Percentiles rank a stretch among this genome's conserved stretches.
Evolutionary conservation across 2,888 invertebrate genomes (phyloP).

Genomic region (Entomobrya proxima): DNA sequence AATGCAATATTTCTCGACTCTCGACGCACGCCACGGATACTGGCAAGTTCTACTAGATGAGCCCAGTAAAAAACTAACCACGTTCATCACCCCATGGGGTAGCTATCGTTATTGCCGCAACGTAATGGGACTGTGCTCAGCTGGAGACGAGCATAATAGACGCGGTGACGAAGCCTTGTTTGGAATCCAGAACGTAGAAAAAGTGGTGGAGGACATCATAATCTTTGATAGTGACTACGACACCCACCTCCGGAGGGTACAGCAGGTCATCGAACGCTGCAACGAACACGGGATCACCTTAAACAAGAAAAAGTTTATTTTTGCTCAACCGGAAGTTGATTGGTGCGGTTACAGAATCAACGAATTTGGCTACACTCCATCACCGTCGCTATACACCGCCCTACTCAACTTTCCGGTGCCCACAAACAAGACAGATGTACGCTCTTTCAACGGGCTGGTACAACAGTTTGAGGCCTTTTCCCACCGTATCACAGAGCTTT

Average conservation of each 20-base stretch:
- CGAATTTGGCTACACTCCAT: not conserved
- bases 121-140: constrained; percentile 37
- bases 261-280: constrained; percentile 13
- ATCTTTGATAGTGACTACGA: not conserved
- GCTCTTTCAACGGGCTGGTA: constrained; percentile 28
- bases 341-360: constrained; percentile 24
- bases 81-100: constrained; percentile 37
- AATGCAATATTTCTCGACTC: constrained; percentile 3
- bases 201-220: too few relatives aligned
- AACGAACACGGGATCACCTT: constrained; percentile 28
- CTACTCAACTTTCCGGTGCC: constrained; percentile 26
- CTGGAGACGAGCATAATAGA: constrained; percentile 46
- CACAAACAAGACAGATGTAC: constrained; percentile 16
- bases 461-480: constrained; percentile 38
- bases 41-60: constrained; percentile 41
- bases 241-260: not conserved
- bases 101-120: constrained; percentile 5
- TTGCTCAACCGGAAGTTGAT: constrained; percentile 21
- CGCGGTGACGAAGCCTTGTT: constrained; percentile 12
- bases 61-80: constrained; percentile 3
- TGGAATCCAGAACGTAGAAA: too few relatives aligned
- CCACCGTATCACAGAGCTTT: not conserved
- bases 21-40: constrained; percentile 41
- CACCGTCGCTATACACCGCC: not conserved
- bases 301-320: constrained; percentile 30